Conservation (phyloP, 1,140 invertebrate species). For the Hyles euphorbiae region DNA sequence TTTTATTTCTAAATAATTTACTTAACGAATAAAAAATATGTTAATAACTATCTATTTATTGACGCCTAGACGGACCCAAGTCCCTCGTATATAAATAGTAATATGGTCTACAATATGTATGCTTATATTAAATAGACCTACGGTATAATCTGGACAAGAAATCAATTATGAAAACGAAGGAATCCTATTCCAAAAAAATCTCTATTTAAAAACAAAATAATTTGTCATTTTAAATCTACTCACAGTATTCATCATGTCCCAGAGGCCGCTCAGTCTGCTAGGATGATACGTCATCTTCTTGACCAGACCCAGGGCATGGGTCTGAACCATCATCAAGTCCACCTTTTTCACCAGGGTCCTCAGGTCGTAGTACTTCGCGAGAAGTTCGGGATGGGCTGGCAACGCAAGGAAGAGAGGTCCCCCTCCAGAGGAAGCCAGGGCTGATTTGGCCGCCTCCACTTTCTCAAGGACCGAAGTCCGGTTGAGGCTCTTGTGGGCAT, state of each 20-base stretch:
- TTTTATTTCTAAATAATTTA: no score
- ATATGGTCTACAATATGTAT: no score
- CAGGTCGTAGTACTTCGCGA: conserved; percentile 83
- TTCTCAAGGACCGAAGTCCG: conserved; percentile 76
- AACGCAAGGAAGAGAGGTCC: conserved; percentile 78
- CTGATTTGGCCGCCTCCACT: conserved; percentile 76
- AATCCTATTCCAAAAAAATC: no score
- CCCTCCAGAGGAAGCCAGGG: conserved; percentile 74
- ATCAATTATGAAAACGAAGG: no score
- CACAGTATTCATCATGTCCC: conserved; percentile 87
- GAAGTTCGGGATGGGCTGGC: conserved; percentile 77
- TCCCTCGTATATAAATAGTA: no score
- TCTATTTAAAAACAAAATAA: no score
- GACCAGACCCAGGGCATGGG: conserved; percentile 80
- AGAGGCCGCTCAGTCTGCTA: conserved; percentile 84
- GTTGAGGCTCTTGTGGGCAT: conserved; percentile 75
- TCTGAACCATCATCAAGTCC: conserved; percentile 82
- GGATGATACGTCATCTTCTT: conserved; percentile 84
- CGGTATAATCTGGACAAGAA: no score
- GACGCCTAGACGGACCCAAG: no score
- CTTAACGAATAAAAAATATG: no score
- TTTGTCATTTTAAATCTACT: no score
- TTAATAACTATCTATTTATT: no score
- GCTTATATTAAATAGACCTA: no score
- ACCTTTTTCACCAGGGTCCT: conserved; percentile 75